These are phyloP conservation scores for Halictus rubicundus DNA, from an alignment of 1,140 invertebrate genomes.

Conservation along the genomic window DNA sequence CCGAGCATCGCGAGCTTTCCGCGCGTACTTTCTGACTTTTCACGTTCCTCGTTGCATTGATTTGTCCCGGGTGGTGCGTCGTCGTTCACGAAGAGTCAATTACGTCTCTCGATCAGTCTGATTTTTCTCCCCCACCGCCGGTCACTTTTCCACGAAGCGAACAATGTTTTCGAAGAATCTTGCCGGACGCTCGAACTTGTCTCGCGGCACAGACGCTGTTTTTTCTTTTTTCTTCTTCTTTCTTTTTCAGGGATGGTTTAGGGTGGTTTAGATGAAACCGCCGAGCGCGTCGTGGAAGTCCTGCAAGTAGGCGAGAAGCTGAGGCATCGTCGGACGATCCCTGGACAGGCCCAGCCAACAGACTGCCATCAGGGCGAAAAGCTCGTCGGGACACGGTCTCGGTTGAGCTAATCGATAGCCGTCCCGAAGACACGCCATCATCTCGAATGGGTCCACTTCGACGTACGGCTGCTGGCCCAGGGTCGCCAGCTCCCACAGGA, in stretches of 20 bases:
- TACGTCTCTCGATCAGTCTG: background rate
- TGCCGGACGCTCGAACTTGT: no score
- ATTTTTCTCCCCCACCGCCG: background rate
- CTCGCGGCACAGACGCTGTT: no score
- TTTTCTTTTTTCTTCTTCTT: no score
- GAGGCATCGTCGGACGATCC: conserved; percentile 91
- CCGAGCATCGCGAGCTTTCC: background rate
- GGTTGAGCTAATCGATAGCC: conserved; percentile 95
- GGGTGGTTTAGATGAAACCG: conserved; percentile 67
- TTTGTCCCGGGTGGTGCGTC: no score
- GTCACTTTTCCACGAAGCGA: background rate
- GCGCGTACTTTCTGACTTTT: background rate
- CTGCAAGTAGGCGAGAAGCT: conserved; percentile 92
- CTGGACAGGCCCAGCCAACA: conserved; percentile 91
- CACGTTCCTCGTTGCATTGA: no score
- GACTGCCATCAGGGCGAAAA: conserved; percentile 95
- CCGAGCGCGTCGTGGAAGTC: conserved; percentile 93
- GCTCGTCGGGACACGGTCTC: conserved; percentile 95
- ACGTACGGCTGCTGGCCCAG: conserved; percentile 92
- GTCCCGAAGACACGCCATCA: conserved; percentile 91
- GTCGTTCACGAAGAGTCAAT: background rate
- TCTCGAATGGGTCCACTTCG: conserved; percentile 95
- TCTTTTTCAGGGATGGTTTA: no score
- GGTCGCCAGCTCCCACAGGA: conserved; percentile 96
- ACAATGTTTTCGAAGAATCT: no score